phyloP scores from a whole-genome alignment of 1,140 invertebrate species.

The Octopus bimaculoides region DNA sequence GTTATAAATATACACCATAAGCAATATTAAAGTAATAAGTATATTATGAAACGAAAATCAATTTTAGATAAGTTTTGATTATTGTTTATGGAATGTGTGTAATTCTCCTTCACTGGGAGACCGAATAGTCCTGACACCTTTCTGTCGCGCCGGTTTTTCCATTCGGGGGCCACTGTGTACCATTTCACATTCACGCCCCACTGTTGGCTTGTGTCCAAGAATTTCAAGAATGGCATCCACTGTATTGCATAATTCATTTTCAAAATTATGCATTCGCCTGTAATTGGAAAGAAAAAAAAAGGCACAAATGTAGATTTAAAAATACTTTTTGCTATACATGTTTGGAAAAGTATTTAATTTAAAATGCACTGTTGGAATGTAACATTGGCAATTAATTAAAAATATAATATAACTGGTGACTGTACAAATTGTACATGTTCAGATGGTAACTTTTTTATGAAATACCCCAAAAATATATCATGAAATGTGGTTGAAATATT shows the following conservation, averaged over 20 bases:
- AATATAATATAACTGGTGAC: no score
- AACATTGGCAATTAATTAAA: no score
- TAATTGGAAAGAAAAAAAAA: constrained; percentile 24
- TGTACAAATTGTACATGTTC: no score
- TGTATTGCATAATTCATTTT: constrained; percentile 49
- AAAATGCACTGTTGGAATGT: no score
- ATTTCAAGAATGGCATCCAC: constrained; percentile 51
- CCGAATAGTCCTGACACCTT: constrained; percentile 28
- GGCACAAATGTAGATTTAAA: neutral
- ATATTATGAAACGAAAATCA: neutral
- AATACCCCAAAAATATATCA: no score
- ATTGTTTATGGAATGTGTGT: constrained; percentile 29
- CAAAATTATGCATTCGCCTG: constrained; percentile 54
- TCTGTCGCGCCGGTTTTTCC: constrained; percentile 24
- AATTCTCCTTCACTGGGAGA: constrained; percentile 29
- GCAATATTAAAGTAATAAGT: neutral
- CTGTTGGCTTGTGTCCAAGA: constrained; percentile 49
- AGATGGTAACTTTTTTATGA: no score
- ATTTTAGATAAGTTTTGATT: neutral
- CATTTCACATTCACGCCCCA: constrained; percentile 6
- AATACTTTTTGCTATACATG: neutral
- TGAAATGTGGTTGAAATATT: no score
- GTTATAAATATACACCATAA: neutral
- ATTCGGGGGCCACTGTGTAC: neutral
- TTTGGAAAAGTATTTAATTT: no score